phyloP scores from a whole-genome alignment of 2,797 vertebrate species.

The Myotis pilosus region DNA sequence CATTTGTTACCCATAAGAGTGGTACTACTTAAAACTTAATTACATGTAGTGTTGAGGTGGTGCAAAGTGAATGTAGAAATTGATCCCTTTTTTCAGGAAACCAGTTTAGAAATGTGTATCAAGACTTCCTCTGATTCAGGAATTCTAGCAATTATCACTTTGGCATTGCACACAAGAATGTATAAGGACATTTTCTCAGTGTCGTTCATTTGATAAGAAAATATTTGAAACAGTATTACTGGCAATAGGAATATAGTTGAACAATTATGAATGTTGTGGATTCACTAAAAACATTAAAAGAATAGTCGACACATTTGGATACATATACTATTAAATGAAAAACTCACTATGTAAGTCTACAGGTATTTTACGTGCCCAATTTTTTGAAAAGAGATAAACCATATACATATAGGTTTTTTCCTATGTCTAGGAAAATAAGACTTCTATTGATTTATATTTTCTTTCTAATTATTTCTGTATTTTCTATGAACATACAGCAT shows the following conservation, averaged over 20 bases:
- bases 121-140: neutral
- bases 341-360: neutral
- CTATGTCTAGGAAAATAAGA: neutral
- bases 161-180: neutral
- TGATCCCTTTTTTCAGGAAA: neutral
- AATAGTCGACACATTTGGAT: neutral
- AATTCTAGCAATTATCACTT: neutral
- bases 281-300: conserved; percentile 30
- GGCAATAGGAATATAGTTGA: neutral
- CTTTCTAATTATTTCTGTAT: neutral
- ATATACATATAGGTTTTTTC: neutral
- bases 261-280: neutral
- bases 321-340: neutral
- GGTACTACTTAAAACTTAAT: neutral
- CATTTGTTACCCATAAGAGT: neutral
- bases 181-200: neutral
- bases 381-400: neutral
- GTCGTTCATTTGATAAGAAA: neutral
- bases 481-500: neutral
- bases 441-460: neutral
- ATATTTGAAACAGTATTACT: neutral
- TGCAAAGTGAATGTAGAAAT: neutral
- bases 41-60: neutral
- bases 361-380: neutral
- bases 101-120: neutral